phyloP scores from a whole-genome alignment of 92 coral and sea anemone genomes.

The Heliopora coerulea region DNA sequence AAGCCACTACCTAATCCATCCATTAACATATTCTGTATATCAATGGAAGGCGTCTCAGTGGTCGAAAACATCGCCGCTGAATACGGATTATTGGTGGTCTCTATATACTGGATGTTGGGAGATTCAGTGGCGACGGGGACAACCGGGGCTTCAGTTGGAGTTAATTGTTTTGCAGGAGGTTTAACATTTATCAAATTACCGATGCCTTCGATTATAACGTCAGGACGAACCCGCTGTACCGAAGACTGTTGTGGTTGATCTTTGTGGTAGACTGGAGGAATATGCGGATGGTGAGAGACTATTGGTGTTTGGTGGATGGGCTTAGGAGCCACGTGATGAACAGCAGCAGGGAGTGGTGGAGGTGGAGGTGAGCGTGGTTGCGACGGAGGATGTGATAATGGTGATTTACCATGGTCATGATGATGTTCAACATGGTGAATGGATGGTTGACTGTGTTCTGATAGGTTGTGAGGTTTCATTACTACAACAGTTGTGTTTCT shows the following conservation, averaged over 20 bases:
- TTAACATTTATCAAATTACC: conserved; percentile 12
- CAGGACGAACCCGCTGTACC: conserved; percentile 39
- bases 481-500: neutral
- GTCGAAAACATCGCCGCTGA: neutral
- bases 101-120: neutral
- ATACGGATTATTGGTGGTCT: neutral
- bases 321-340: conserved; percentile 1
- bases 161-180: neutral
- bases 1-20: conserved; percentile 10
- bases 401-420: conserved; percentile 14
- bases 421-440: neutral
- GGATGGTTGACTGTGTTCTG: too few species aligned
- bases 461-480: neutral
- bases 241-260: conserved; percentile 40
- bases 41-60: conserved; percentile 19
- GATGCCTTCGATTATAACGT: conserved; percentile 28
- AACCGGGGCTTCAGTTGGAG: conserved; percentile 20
- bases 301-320: conserved; percentile 21
- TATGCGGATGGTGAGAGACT: conserved; percentile 15
- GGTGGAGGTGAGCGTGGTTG: conserved; percentile 22
- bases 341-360: conserved; percentile 7
- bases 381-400: neutral
- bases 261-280: conserved; percentile 34
- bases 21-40: conserved; percentile 26
- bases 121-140: conserved; percentile 1